Conservation (phyloP, 2,888 invertebrate genomes). For the Cremastinae sp. region DNA sequence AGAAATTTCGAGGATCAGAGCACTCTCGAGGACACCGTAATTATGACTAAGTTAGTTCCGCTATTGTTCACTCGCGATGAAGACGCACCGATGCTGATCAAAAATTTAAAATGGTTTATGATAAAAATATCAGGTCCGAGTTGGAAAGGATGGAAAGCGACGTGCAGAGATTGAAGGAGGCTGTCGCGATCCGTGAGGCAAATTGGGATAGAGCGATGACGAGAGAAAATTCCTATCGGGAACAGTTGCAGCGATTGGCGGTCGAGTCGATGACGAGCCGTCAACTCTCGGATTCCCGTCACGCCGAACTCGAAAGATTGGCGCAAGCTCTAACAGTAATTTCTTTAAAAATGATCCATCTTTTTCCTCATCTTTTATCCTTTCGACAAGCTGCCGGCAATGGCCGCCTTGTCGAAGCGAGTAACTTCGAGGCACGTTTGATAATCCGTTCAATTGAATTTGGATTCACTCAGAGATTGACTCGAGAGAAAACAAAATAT, state of each 20-base stretch:
- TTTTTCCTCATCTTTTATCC: no score
- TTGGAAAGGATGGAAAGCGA: conserved; percentile 72
- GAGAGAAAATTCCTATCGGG: conserved; percentile 72
- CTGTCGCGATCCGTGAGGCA: conserved; percentile 70
- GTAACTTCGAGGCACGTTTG: no score
- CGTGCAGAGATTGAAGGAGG: conserved; percentile 72
- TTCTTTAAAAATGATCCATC: not conserved
- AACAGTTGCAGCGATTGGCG: conserved; percentile 72
- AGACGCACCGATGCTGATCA: no score
- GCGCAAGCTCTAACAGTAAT: conserved; percentile 65
- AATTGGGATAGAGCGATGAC: conserved; percentile 70
- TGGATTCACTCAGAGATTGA: no score
- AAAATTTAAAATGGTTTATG: not conserved
- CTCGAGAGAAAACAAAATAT: no score
- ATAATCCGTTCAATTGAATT: no score
- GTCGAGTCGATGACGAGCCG: conserved; percentile 71
- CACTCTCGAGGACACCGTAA: conserved; percentile 64
- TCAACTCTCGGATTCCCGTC: conserved; percentile 72
- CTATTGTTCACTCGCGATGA: no score
- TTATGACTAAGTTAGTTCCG: conserved; percentile 70
- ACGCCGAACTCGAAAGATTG: conserved; percentile 68
- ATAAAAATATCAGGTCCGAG: conserved; percentile 68
- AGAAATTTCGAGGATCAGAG: conserved; percentile 64
- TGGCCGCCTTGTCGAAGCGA: no score
- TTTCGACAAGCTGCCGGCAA: no score